These are phyloP conservation scores for Gobiocypris rarus DNA, from an alignment of 2,113 vertebrate genomes.

Conservation along the genomic window DNA sequence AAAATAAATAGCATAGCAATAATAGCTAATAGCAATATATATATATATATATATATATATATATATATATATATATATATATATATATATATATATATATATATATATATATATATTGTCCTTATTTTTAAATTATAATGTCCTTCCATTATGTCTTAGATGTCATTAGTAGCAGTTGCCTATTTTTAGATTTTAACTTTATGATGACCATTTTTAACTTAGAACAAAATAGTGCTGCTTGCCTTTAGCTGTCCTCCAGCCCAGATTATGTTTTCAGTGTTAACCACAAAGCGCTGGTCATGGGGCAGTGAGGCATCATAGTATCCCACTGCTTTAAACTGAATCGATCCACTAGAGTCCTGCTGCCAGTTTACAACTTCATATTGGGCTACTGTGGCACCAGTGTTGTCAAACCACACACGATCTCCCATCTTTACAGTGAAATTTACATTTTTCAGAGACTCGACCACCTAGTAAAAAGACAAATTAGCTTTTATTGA, in stretches of 20 bases:
- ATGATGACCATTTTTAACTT: too few relatives aligned
- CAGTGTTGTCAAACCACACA: slow-evolving; percentile 74
- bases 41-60: too few relatives aligned
- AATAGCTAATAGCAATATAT: too few relatives aligned
- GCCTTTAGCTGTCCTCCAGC: slow-evolving; percentile 61
- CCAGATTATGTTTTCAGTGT: slow-evolving; percentile 68
- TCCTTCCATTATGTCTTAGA: too few relatives aligned
- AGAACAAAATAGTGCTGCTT: background rate
- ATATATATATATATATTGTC: too few relatives aligned
- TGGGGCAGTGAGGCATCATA: slow-evolving; percentile 69
- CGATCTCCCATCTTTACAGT: slow-evolving; percentile 66
- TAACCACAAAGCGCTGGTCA: slow-evolving; percentile 69
- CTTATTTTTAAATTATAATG: too few relatives aligned
- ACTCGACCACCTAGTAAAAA: slow-evolving; percentile 58
- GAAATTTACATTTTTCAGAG: slow-evolving; percentile 65
- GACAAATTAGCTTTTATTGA: background rate
- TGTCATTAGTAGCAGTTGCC: too few relatives aligned
- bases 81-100: too few relatives aligned
- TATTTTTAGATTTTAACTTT: too few relatives aligned
- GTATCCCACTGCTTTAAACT: slow-evolving; percentile 59
- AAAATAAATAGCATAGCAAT: too few relatives aligned
- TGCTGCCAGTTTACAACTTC: slow-evolving; percentile 56
- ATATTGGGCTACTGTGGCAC: slow-evolving; percentile 70
- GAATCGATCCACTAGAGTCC: slow-evolving; percentile 59
- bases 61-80: too few relatives aligned